phyloP scores from a whole-genome alignment of 1,140 invertebrate species.

The Neodiprion lecontei region DNA sequence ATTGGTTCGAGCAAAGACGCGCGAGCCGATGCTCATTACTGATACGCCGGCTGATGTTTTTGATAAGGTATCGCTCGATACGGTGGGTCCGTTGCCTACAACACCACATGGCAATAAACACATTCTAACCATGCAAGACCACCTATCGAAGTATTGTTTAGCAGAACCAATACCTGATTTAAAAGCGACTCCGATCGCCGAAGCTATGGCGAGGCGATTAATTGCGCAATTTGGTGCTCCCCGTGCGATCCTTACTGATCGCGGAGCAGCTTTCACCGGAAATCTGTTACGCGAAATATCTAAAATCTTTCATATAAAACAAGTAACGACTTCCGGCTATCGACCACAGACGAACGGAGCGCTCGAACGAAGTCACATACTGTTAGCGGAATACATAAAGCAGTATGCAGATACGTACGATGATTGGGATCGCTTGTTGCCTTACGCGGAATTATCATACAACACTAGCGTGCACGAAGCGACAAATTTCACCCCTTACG shows the following conservation, averaged over 20 bases:
- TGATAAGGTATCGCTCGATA: constrained; percentile 24
- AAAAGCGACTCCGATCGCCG: background rate
- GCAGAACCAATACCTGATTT: constrained; percentile 15
- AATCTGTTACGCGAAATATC: background rate
- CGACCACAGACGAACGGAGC: background rate
- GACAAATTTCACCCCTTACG: too few species aligned
- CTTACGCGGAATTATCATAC: too few species aligned
- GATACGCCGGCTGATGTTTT: too few species aligned
- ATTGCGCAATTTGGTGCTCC: too few species aligned
- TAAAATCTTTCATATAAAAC: background rate
- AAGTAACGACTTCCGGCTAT: background rate
- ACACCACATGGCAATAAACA: constrained; percentile 34
- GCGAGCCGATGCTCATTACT: too few species aligned
- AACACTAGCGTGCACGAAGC: too few species aligned
- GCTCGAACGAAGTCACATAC: background rate
- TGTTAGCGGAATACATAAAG: background rate
- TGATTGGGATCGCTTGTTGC: too few species aligned
- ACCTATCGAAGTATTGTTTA: constrained; percentile 41
- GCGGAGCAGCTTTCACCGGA: too few species aligned
- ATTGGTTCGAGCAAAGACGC: too few species aligned
- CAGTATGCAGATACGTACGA: background rate
- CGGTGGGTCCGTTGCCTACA: constrained; percentile 39
- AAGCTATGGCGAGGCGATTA: background rate
- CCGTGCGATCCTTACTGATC: too few species aligned
- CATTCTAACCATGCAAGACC: constrained; percentile 44